Percentiles rank a stretch among this genome's conserved stretches.
phyloP scores from a whole-genome alignment of 2,888 invertebrate genomes.

The Eupithecia tripunctaria region DNA sequence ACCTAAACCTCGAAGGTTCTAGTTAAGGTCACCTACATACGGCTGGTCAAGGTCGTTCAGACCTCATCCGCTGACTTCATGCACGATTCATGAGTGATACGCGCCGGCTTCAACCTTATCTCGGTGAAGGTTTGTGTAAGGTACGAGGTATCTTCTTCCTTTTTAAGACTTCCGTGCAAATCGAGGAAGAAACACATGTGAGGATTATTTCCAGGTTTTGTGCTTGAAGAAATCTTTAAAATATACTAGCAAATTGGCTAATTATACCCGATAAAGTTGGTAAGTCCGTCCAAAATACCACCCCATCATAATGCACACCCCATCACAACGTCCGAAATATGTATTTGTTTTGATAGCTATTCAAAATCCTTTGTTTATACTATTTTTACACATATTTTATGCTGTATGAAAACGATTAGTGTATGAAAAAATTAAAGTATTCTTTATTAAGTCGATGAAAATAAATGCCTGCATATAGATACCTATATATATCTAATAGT shows the following conservation, averaged over 20 bases:
- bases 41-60: constrained; percentile 74
- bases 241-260: background rate
- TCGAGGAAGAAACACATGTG: background rate
- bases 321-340: too few species aligned
- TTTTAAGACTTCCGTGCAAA: background rate
- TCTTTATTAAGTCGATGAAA: too few species aligned
- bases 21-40: constrained; percentile 81
- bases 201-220: background rate
- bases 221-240: background rate
- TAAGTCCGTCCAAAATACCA: too few species aligned
- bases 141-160: background rate
- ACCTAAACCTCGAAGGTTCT: constrained; percentile 69
- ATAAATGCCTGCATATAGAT: too few species aligned
- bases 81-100: constrained; percentile 13
- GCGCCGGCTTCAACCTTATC: background rate
- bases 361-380: too few species aligned
- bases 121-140: constrained; percentile 1
- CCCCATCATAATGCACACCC: too few species aligned
- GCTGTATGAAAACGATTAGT: too few species aligned
- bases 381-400: too few species aligned
- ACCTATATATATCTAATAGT: too few species aligned
- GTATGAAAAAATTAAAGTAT: too few species aligned
- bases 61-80: constrained; percentile 62
- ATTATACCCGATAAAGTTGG: background rate
- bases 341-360: too few species aligned